These are phyloP conservation scores for Orbicella faveolata DNA, from an alignment of 64 coral and sea anemone species.

Conservation along the genomic window DNA sequence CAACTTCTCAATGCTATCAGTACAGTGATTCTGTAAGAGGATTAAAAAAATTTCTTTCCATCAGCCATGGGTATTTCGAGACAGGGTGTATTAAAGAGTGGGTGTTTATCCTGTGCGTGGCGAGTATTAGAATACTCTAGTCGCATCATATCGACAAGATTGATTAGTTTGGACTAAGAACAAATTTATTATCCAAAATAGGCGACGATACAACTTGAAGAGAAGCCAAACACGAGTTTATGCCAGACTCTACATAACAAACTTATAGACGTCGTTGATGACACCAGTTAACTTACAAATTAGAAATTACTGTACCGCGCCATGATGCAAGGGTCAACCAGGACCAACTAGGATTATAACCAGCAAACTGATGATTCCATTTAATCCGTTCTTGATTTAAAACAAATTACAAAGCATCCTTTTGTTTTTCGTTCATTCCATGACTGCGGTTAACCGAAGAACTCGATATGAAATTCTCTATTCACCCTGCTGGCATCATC, in stretches of 20 bases:
- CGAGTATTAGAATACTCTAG: too few relatives aligned
- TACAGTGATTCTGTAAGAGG: too few relatives aligned
- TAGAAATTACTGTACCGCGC: too few relatives aligned
- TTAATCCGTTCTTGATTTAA: background rate
- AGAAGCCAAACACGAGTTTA: background rate
- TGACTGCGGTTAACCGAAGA: slow-evolving; percentile 25
- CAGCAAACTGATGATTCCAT: background rate
- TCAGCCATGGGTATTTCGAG: too few relatives aligned
- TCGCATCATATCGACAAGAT: background rate
- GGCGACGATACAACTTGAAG: background rate
- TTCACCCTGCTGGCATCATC: background rate
- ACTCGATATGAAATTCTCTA: background rate
- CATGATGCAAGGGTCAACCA: too few relatives aligned
- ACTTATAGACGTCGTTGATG: background rate
- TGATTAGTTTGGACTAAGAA: background rate
- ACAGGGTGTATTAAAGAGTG: too few relatives aligned
- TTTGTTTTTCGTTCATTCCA: background rate
- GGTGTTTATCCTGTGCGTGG: too few relatives aligned
- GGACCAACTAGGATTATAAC: too few relatives aligned
- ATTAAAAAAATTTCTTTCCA: too few relatives aligned
- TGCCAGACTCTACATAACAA: background rate
- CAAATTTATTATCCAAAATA: background rate
- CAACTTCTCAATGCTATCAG: too few relatives aligned
- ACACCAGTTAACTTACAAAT: too few relatives aligned
- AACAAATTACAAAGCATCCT: background rate